These are phyloP conservation scores for Drosophila sp. DNA, from an alignment of 1,140 invertebrate genomes.

Conservation along the genomic window DNA sequence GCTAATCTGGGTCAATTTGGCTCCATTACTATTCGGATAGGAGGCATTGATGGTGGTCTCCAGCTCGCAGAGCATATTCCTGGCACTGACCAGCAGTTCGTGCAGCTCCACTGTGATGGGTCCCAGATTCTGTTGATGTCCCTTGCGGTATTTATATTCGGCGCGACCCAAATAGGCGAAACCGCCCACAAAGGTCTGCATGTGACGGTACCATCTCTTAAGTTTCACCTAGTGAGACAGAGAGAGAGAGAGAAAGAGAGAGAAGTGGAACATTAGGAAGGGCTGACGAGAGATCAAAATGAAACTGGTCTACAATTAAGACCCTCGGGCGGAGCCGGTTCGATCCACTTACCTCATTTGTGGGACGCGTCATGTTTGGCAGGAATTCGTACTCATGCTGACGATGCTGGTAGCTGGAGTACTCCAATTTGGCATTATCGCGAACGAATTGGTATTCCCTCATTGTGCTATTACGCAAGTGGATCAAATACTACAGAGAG, in stretches of 20 bases:
- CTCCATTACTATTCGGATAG: constrained; percentile 60
- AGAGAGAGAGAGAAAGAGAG: not conserved
- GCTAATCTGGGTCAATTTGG: constrained; percentile 55
- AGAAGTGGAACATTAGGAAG: constrained; percentile 29
- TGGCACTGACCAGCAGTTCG: constrained; percentile 58
- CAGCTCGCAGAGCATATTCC: constrained; percentile 65
- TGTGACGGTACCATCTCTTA: constrained; percentile 72
- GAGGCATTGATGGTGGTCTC: constrained; percentile 69
- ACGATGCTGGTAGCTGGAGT: constrained; percentile 51
- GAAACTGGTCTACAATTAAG: constrained; percentile 53
- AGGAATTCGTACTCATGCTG: constrained; percentile 70
- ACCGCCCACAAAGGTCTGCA: constrained; percentile 71
- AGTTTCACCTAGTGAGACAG: constrained; percentile 54
- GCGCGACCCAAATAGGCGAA: constrained; percentile 67
- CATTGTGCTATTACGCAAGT: constrained; percentile 50
- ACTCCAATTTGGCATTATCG: constrained; percentile 47
- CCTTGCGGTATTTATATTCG: constrained; percentile 66
- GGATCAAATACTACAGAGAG: constrained; percentile 47
- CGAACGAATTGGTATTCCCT: constrained; percentile 45
- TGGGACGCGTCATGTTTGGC: constrained; percentile 69
- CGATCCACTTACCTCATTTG: constrained; percentile 56
- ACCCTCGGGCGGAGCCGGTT: constrained; percentile 76
- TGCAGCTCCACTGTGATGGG: constrained; percentile 60
- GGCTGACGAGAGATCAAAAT: constrained; percentile 43
- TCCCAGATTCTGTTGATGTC: constrained; percentile 49